These are phyloP conservation scores for Dromococcyx pavoninus DNA, from an alignment of 2,797 vertebrate species.

Conservation along the genomic window DNA sequence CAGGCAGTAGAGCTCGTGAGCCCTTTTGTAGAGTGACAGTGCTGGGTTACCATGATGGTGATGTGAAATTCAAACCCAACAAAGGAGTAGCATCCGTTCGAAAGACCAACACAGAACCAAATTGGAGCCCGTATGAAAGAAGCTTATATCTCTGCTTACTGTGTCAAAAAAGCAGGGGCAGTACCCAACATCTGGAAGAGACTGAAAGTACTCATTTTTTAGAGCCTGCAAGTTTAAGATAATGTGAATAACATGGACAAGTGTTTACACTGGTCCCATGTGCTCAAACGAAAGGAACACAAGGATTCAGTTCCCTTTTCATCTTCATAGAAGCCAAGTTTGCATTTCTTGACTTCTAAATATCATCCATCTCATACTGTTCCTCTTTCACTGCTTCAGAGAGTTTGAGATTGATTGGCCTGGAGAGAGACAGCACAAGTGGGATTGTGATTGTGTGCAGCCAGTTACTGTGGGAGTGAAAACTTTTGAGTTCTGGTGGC, in stretches of 20 bases:
- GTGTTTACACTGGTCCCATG: not conserved
- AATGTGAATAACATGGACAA: not conserved
- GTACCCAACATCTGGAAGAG: not conserved
- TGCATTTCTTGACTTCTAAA: not conserved
- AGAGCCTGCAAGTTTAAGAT: not conserved
- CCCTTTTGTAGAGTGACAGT: not conserved
- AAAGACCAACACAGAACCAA: not conserved
- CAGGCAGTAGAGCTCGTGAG: not conserved
- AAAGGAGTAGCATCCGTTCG: not conserved
- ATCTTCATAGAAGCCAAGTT: not conserved
- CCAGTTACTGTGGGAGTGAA: not conserved
- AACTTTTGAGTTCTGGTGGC: not conserved
- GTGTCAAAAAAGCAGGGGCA: not conserved
- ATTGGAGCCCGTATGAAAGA: not conserved
- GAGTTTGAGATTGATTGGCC: not conserved
- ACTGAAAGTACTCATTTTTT: not conserved
- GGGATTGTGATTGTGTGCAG: not conserved
- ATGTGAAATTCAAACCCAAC: not conserved
- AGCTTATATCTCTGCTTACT: not conserved
- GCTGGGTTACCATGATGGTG: not conserved
- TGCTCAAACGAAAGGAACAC: not conserved
- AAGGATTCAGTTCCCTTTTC: not conserved
- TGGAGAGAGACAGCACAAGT: not conserved
- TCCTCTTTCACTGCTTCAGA: not conserved
- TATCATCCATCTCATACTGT: not conserved